Conservation (phyloP, 2,888 invertebrate genomes). For the Chydorus sphaericus region DNA sequence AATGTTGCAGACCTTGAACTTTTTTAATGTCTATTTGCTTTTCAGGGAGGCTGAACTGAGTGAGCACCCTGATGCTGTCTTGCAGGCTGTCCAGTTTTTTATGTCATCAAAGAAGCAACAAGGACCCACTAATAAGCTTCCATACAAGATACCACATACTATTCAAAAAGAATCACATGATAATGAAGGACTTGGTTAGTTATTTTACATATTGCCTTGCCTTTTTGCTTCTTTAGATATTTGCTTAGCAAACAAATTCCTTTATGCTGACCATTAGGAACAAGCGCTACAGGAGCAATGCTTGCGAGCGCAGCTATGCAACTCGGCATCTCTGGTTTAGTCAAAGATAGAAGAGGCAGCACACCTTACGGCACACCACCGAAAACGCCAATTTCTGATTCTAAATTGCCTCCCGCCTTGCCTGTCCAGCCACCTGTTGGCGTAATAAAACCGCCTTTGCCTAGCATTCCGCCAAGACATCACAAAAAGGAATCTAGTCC, state of each 20-base stretch:
- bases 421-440: neutral
- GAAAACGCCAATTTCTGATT: too few relatives aligned
- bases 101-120: constrained; percentile 61
- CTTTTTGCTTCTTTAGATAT: neutral
- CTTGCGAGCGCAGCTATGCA: constrained; percentile 8
- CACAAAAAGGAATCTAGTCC: too few relatives aligned
- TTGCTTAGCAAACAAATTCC: neutral
- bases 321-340: constrained; percentile 1
- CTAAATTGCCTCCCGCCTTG: constrained; percentile 6
- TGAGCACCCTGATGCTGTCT: constrained; percentile 76
- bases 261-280: constrained; percentile 4
- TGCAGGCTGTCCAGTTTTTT: constrained; percentile 79
- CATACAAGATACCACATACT: constrained; percentile 67
- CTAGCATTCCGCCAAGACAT: neutral
- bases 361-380: neutral
- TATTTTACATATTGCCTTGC: constrained; percentile 1
- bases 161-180: constrained; percentile 70
- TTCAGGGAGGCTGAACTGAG: constrained; percentile 58
- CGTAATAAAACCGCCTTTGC: neutral
- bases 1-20: neutral
- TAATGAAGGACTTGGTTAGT: constrained; percentile 55
- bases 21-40: constrained; percentile 13
- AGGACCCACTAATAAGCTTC: constrained; percentile 24
- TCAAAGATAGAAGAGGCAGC: too few relatives aligned
- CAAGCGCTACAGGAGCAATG: constrained; percentile 3